Base-by-base conservation (phyloP, 2,888 invertebrate genomes). In the Dorcus parallelipipedus region DNA sequence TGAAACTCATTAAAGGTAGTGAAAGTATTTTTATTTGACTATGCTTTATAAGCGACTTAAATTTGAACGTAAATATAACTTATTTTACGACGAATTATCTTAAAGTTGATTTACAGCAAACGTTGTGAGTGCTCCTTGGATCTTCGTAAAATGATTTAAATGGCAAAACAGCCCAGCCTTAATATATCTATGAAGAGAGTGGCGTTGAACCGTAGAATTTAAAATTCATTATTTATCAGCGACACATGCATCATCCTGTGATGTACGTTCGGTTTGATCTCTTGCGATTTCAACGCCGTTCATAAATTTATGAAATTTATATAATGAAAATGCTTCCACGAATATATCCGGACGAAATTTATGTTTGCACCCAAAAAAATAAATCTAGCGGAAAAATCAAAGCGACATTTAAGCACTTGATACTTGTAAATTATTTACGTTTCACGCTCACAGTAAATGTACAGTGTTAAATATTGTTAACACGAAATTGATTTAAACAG, bases 161-260 rank as follows among this genome's bases (percentile, higher is more conserved):
- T 33, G 26, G 26, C 26, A 33, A 33, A 33, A 33, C 26, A 33
- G 26, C 26, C 26, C 26, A 7, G 26, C 26, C 26, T 33, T 33
- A 33, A 33, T 33, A 33, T 33, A 33, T 33, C 26, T 7, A 33
- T 33, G 26, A 7, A 45, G 14, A 9, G 45, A 20, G 45, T 45
- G 45, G 45, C 45, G 14, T 45, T 45, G 56, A 52, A 23, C 39
- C 47, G 40, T 47, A 58, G 56, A 58, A 57, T 62, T 62, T 61
- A 61, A 64, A 64, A 62, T 64, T 64, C 64, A 64, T 64, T 62
- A 64, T 64, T 64, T 62, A 58, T 64, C 64, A 62, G 62, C 58
- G 60, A 56, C 64, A 58, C 64, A 64, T 64, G 58, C 62, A 64
- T 64, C 64, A 64, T 62, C 58, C 55, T 56, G 59, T 64, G 62